phyloP scores from a whole-genome alignment of 2,888 invertebrate species.

The Diarsia rubi region DNA sequence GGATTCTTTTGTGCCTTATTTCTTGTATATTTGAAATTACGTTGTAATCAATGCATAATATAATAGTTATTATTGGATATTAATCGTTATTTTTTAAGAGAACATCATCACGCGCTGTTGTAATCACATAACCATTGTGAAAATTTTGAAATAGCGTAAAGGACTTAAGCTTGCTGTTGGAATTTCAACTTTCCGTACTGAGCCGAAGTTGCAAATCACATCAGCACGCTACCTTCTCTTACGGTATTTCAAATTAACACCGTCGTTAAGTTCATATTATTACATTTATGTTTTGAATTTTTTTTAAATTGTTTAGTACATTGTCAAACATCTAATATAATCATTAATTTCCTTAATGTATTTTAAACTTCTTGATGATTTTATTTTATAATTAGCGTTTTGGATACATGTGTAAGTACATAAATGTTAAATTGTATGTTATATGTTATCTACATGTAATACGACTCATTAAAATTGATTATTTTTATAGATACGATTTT shows the following conservation, averaged over 20 bases:
- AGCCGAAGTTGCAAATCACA: background rate
- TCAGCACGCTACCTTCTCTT: background rate
- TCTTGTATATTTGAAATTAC: conserved; percentile 55
- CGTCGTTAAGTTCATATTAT: background rate
- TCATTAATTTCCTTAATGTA: background rate
- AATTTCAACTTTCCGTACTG: background rate
- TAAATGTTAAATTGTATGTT: conserved; percentile 73
- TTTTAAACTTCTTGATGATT: conserved; percentile 39
- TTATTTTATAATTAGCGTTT: conserved; percentile 37
- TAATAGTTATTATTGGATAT: conserved; percentile 35
- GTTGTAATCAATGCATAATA: conserved; percentile 58
- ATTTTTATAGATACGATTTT: conserved; percentile 64
- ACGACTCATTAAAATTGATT: conserved; percentile 74
- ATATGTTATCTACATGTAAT: conserved; percentile 60
- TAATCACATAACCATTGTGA: conserved; percentile 31
- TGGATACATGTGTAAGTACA: conserved; percentile 55
- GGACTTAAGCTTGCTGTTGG: background rate
- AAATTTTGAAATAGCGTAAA: background rate
- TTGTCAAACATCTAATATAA: conserved; percentile 20
- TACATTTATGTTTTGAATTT: background rate
- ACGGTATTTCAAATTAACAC: background rate
- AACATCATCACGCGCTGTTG: conserved; percentile 62
- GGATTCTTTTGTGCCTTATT: conserved; percentile 63
- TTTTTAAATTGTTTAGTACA: background rate
- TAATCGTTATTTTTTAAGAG: conserved; percentile 62